Percentiles rank a stretch among this genome's conserved stretches.
Conservation (phyloP, 1,140 invertebrate genomes). For the Brachystomella parvula region DNA sequence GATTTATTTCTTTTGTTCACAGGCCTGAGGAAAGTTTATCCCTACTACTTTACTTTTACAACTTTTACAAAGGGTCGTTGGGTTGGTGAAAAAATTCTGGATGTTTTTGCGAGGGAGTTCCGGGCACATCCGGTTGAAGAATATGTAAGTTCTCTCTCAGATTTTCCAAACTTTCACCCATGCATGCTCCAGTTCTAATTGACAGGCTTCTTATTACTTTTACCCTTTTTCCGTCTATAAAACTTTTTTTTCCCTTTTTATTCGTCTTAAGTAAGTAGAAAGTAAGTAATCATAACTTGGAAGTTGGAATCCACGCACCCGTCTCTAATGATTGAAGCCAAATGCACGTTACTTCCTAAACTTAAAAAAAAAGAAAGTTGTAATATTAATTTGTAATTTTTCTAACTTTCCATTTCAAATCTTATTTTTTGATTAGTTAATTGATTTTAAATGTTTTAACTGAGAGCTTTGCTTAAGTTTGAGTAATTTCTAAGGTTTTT, state of each 20-base stretch:
- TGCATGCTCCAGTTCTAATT: neutral
- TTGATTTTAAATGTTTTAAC: neutral
- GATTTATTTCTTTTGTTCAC: conserved; percentile 40
- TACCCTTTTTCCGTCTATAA: neutral
- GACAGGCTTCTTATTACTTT: neutral
- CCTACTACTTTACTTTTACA: conserved; percentile 95
- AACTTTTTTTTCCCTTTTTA: neutral
- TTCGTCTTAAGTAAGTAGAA: neutral
- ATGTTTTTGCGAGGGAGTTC: conserved; percentile 91
- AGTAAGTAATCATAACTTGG: too few relatives aligned
- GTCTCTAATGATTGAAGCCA: too few relatives aligned
- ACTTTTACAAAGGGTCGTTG: conserved; percentile 96
- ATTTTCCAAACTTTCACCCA: neutral
- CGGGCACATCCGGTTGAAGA: conserved; percentile 82
- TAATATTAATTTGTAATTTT: neutral
- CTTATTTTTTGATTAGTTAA: neutral
- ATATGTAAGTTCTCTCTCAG: conserved; percentile 54
- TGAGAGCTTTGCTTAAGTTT: neutral
- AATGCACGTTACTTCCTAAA: too few relatives aligned
- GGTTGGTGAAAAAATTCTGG: conserved; percentile 87
- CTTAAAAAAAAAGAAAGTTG: too few relatives aligned
- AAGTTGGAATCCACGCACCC: too few relatives aligned
- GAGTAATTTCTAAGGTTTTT: neutral
- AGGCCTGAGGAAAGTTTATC: conserved; percentile 96
- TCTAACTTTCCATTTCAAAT: neutral